A percentile compares a stretch with the other conserved stretches of the same genome.
These are phyloP conservation scores for Motacilla alba DNA, from an alignment of 2,113 vertebrate species.

Conservation along the genomic window DNA sequence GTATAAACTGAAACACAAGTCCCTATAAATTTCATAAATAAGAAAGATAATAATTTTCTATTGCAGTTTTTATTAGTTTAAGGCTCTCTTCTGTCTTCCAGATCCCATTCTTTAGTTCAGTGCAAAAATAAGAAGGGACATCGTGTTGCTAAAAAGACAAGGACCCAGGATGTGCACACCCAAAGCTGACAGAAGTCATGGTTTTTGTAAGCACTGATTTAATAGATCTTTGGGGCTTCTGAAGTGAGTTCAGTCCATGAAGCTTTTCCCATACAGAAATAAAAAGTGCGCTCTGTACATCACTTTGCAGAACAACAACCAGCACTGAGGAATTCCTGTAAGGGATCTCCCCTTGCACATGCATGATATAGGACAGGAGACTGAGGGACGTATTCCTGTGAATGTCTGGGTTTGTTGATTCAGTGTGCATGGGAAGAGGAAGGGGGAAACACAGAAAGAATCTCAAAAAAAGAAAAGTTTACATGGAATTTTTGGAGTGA, in stretches of 20 bases:
- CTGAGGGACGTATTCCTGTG: accelerated
- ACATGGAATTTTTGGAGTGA: background rate
- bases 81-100: background rate
- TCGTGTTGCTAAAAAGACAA: background rate
- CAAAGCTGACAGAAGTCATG: background rate
- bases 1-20: background rate
- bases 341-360: background rate
- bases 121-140: background rate
- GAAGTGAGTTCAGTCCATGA: background rate
- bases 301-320: background rate
- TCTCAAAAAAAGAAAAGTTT: background rate
- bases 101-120: background rate
- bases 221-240: background rate
- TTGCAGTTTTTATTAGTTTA: background rate
- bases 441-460: background rate
- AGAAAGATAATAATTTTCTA: background rate
- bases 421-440: background rate
- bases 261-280: background rate
- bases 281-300: background rate
- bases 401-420: slow-evolving; percentile 40
- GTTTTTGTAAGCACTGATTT: background rate
- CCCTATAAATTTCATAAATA: background rate
- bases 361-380: background rate
- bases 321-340: background rate
- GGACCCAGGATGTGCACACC: background rate